Percentiles rank a stretch among this genome's conserved stretches.
These are phyloP conservation scores for Dicrostonyx torquatus DNA, from an alignment of 2,797 vertebrate genomes.

Conservation along the genomic window DNA sequence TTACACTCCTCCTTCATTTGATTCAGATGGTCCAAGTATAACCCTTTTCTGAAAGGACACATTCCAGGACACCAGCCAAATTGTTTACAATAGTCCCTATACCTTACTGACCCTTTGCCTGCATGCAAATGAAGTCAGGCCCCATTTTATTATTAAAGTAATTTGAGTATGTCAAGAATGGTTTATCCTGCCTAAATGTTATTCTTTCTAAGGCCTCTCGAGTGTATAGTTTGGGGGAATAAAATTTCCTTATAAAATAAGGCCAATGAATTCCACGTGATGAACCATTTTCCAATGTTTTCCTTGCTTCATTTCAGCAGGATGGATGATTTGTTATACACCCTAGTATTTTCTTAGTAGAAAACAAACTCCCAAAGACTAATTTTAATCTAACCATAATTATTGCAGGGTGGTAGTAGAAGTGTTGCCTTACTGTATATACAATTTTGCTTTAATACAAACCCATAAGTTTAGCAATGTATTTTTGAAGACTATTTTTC, in stretches of 20 bases:
- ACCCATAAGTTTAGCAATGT: constrained; percentile 78
- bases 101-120: constrained; percentile 3
- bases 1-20: constrained; percentile 49
- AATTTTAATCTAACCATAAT: constrained; percentile 67
- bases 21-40: constrained; percentile 57
- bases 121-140: constrained; percentile 48
- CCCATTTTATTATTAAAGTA: constrained; percentile 66
- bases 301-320: constrained; percentile 70
- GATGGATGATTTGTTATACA: constrained; percentile 64
- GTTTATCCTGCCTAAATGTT: constrained; percentile 39
- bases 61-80: not conserved
- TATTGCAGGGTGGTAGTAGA: constrained; percentile 66
- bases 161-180: constrained; percentile 50
- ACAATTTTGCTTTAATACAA: constrained; percentile 84
- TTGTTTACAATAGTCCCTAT: constrained; percentile 52
- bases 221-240: constrained; percentile 62
- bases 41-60: constrained; percentile 16
- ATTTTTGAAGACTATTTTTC: constrained; percentile 89
- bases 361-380: constrained; percentile 67
- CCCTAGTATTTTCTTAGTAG: constrained; percentile 62
- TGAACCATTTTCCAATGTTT: constrained; percentile 69
- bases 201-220: constrained; percentile 62
- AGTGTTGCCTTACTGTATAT: constrained; percentile 88
- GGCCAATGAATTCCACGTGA: constrained; percentile 58
- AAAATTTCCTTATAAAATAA: constrained; percentile 60